Evolutionary conservation across 2,113 vertebrate species (phyloP).

Genomic region (Scartelaos histophorus): DNA sequence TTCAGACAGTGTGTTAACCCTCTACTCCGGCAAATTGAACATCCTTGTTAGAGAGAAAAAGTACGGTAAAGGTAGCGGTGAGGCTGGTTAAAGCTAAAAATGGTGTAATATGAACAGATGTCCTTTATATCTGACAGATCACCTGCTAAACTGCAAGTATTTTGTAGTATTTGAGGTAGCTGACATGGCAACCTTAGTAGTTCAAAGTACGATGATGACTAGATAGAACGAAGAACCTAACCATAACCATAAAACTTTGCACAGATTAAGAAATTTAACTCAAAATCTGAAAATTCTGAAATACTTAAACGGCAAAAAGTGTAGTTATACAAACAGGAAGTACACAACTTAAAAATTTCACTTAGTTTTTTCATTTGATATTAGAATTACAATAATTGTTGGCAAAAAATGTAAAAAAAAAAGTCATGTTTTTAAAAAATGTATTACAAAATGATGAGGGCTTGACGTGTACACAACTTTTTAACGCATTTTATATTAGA

Average conservation of each 20-base stretch:
- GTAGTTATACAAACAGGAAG: background rate
- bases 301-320: no score
- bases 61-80: background rate
- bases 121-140: background rate
- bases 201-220: background rate
- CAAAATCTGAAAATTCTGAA: no score
- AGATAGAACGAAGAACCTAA: no score
- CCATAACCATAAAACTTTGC: no score
- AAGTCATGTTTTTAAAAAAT: background rate
- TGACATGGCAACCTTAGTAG: background rate
- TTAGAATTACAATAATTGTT: no score
- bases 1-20: constrained; percentile 1
- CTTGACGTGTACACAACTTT: background rate
- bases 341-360: background rate
- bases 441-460: no score
- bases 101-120: background rate
- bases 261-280: no score
- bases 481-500: no score
- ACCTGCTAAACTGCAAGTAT: background rate
- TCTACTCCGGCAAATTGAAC: background rate
- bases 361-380: background rate
- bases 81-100: background rate
- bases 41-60: constrained; percentile 5
- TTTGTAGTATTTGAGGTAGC: background rate
- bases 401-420: background rate